Base-by-base conservation (phyloP, 2,888 invertebrate species). In the Drosophila buzzatii region DNA sequence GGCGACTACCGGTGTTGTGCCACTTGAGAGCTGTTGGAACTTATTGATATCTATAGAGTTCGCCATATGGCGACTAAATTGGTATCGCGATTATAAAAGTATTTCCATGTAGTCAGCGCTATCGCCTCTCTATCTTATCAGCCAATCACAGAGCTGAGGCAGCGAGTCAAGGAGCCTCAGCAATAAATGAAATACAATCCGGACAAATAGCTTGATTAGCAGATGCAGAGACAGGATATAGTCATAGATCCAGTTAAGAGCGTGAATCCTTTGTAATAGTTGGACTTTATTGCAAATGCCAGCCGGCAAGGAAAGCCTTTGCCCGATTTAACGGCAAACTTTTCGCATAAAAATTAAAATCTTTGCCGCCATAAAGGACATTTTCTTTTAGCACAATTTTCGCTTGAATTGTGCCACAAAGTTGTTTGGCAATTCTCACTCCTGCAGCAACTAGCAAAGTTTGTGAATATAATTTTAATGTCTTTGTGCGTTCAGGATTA, bases 301-400 rank as follows among this genome's bases (percentile, higher is more conserved):
- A 23, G 23, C 6, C 23, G 23, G 23, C 10, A 8, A 31, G 51
- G 35, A 6, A 37, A 5, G 41, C 47, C 62, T 83, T 78, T 86
- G 76, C 68, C 79, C 78, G 81, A 80, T 76, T 83, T 74, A 18
- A 57, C 9, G 55, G n/a, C 61, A 89, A 90, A 91, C 81, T 91
- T 91, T 91, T 84, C 83, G 55, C 84, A 91, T 91, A 89, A 91
- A 90, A 88, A 85, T 90, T 88, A 90, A 90, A 88, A 85, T 89
- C 83, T 90, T 89, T 87, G 60, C 61, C 60, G 47, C 51, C 58
- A 67, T 67, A 70, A 84, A 89, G 81, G 82, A 90, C 81, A 86
- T 75, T 89, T 89, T 89, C 87, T 89, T 88, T 83, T 72, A 85
- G 90, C 89, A 90, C 76, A 85, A 89, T 86, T 88, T 83, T 74